Evolutionary conservation across 2,797 vertebrate species (phyloP).

Genomic region (Centropyge bicolor): DNA sequence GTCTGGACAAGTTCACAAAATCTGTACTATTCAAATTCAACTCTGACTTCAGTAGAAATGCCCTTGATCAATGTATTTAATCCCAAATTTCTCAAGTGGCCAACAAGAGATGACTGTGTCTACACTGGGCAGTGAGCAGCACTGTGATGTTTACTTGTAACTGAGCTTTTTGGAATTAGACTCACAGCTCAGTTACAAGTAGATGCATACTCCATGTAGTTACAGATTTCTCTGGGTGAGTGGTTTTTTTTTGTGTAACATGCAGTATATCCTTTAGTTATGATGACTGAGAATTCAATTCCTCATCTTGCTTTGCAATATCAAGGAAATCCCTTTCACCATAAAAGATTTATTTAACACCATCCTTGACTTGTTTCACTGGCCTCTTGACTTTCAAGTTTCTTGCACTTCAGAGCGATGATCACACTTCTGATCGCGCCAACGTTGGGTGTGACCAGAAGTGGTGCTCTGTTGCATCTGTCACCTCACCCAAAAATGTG

Average conservation of each 20-base stretch:
- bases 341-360: not conserved
- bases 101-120: conserved; percentile 7
- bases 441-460: not conserved
- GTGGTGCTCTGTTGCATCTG: not conserved
- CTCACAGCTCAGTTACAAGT: not conserved
- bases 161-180: too few relatives aligned
- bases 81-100: conserved; percentile 7
- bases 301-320: not conserved
- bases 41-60: not conserved
- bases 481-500: not conserved
- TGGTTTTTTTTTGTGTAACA: too few relatives aligned
- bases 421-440: not conserved
- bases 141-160: not conserved
- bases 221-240: too few relatives aligned
- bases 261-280: not conserved
- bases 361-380: not conserved
- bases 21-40: not conserved
- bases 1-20: conserved; percentile 19
- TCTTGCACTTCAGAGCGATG: not conserved
- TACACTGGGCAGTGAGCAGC: not conserved
- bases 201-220: not conserved
- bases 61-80: not conserved
- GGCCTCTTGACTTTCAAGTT: not conserved
- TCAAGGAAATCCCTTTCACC: not conserved
- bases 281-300: not conserved